Conservation (phyloP, 2,888 invertebrate genomes). For the Drosophila tripunctata region DNA sequence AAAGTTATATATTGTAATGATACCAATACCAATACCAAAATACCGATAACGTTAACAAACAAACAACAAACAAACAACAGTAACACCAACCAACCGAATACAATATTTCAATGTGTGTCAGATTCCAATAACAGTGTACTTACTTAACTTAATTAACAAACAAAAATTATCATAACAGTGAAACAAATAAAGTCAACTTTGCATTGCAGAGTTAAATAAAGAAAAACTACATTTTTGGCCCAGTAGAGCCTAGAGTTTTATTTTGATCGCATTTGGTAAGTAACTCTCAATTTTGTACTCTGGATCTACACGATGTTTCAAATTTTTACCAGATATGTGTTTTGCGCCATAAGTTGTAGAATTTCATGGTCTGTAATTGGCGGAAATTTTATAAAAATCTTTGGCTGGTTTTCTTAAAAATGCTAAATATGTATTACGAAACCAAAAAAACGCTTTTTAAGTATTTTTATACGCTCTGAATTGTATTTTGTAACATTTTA, state of each 20-base stretch:
- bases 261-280: neutral
- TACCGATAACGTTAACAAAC: neutral
- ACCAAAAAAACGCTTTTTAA: no score
- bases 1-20: constrained; percentile 3
- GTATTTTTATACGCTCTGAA: no score
- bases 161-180: constrained; percentile 48
- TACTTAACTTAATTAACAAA: constrained; percentile 42
- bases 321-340: no score
- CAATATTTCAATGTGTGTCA: constrained; percentile 35
- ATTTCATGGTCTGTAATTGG: no score
- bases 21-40: no score
- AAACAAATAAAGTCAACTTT: constrained; percentile 51
- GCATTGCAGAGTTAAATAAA: constrained; percentile 56
- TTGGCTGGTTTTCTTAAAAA: no score
- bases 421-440: no score
- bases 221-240: constrained; percentile 6
- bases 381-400: no score
- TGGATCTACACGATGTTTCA: no score
- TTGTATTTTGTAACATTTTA: no score
- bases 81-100: constrained; percentile 1
- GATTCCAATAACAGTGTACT: constrained; percentile 39
- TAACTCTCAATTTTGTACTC: neutral
- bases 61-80: neutral
- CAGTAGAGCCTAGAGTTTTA: neutral
- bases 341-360: no score